A percentile compares a stretch with the other conserved stretches of the same genome.
These are phyloP conservation scores for Sacculina carcini DNA, from an alignment of 2,888 invertebrate species.

Conservation along the genomic window DNA sequence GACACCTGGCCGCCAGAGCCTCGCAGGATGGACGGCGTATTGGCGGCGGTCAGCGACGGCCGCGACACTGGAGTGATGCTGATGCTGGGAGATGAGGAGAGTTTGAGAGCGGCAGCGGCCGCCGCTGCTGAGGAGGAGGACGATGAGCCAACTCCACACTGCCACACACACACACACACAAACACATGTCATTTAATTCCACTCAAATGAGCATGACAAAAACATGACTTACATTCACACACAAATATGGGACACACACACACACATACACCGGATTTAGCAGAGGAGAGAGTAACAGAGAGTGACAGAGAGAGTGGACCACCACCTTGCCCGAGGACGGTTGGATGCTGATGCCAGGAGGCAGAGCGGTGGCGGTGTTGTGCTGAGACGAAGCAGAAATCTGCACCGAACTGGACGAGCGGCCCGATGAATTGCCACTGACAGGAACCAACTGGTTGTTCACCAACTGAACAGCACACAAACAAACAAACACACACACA, in stretches of 20 bases:
- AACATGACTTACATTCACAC: no score
- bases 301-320: not conserved
- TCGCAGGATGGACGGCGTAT: constrained; percentile 22
- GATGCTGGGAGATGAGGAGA: constrained; percentile 37
- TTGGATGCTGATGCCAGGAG: not conserved
- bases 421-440: constrained; percentile 6
- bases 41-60: constrained; percentile 21
- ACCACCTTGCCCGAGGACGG: not conserved
- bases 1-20: constrained; percentile 19
- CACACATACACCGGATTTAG: not conserved
- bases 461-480: constrained; percentile 27
- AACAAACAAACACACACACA: no score
- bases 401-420: no score
- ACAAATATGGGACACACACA: not conserved
- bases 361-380: not conserved
- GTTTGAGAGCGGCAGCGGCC: constrained; percentile 7
- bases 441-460: constrained; percentile 20
- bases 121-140: not conserved
- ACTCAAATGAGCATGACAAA: no score
- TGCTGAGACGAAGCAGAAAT: constrained; percentile 4
- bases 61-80: constrained; percentile 68
- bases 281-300: not conserved
- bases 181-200: no score
- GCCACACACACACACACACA: not conserved
- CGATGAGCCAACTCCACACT: not conserved